A percentile compares a stretch with the other conserved stretches of the same genome.
phyloP scores from a whole-genome alignment of 2,797 vertebrate genomes.

The Chiroxiphia lanceolata region DNA sequence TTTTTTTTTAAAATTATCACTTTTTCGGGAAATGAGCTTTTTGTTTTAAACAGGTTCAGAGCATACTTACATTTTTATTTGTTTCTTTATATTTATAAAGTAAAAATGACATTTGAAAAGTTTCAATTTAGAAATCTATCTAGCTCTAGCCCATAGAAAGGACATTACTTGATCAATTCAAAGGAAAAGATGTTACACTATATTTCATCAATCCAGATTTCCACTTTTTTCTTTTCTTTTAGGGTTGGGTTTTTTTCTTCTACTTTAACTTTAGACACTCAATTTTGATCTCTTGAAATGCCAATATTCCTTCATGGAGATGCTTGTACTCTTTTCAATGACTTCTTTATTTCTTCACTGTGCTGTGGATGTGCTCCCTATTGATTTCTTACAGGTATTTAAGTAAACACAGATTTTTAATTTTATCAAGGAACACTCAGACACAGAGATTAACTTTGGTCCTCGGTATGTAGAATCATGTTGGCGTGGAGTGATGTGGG shows the following conservation, averaged over 20 bases:
- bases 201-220: not conserved
- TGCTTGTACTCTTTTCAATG: not conserved
- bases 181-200: not conserved
- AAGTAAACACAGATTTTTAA: not conserved
- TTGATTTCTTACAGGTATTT: not conserved
- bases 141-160: not conserved
- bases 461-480: not conserved
- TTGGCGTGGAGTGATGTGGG: not conserved
- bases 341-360: not conserved
- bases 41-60: not conserved
- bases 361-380: not conserved
- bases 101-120: not conserved
- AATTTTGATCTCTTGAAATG: not conserved
- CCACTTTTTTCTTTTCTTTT: not conserved
- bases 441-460: not conserved
- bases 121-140: not conserved
- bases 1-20: no score
- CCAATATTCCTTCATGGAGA: not conserved
- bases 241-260: no score
- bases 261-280: not conserved
- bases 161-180: not conserved
- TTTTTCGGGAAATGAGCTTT: not conserved
- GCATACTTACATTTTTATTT: not conserved
- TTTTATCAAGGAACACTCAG: not conserved
- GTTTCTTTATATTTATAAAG: not conserved